phyloP scores from a whole-genome alignment of 2,797 vertebrate genomes.

The Lophotriccus pileatus region DNA sequence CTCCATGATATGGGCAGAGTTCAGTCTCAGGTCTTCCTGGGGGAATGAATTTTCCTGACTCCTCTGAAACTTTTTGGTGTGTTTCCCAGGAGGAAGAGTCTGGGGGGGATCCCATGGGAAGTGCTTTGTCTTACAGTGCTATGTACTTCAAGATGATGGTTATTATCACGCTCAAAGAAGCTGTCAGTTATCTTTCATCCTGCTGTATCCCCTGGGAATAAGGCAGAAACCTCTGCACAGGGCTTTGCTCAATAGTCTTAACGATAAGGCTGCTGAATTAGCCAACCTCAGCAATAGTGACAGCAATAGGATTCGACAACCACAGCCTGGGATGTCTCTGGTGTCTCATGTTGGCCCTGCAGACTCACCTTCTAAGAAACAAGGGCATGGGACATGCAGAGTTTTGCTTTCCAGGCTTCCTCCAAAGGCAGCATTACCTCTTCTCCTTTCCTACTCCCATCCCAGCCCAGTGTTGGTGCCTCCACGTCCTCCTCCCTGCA shows the following conservation, averaged over 20 bases:
- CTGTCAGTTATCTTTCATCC: background rate
- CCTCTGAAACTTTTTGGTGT: background rate
- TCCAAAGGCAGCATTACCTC: background rate
- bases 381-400: fast-evolving
- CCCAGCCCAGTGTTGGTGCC: fast-evolving
- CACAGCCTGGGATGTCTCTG: background rate
- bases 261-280: background rate
- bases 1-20: fast-evolving
- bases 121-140: background rate
- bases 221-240: background rate
- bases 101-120: background rate
- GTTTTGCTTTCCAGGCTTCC: background rate
- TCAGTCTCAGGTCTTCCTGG: background rate
- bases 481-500: background rate
- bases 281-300: background rate
- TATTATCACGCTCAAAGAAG: background rate
- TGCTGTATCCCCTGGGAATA: background rate
- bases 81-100: background rate
- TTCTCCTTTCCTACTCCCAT: background rate
- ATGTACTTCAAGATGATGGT: background rate
- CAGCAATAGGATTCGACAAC: background rate
- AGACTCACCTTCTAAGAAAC: background rate
- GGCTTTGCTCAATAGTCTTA: background rate
- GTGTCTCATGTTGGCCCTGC: background rate
- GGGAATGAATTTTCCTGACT: background rate